Evolutionary conservation across 2,113 vertebrate genomes (phyloP).

Genomic region (Sinocyclocheilus anshuiensis): DNA sequence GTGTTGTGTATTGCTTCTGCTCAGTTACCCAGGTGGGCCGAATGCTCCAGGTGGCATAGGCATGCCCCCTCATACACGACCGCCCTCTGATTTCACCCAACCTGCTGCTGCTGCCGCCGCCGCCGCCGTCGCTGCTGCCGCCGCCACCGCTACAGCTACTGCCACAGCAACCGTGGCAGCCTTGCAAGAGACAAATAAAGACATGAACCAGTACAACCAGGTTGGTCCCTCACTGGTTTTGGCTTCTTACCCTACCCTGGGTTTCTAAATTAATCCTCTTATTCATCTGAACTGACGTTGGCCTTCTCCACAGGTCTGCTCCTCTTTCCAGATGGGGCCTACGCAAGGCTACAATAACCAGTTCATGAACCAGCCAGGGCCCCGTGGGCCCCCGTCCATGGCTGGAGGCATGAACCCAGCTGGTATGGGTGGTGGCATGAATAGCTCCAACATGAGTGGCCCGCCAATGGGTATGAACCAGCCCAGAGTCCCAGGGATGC

Average conservation of each 20-base stretch:
- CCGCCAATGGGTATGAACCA: slow-evolving; percentile 97
- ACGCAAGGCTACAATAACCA: slow-evolving; percentile 96
- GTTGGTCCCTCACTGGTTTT: slow-evolving; percentile 62
- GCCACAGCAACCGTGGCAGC: slow-evolving; percentile 96
- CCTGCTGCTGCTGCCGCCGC: slow-evolving; percentile 92
- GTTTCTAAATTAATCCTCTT: neutral
- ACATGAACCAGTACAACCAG: slow-evolving; percentile 99
- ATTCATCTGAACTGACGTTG: slow-evolving; percentile 35
- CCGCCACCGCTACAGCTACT: slow-evolving; percentile 92
- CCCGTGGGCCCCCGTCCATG: slow-evolving; percentile 89
- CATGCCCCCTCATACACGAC: slow-evolving; percentile 89
- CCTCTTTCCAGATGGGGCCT: slow-evolving; percentile 99
- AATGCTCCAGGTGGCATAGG: slow-evolving; percentile 92
- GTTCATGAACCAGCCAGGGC: slow-evolving; percentile 97
- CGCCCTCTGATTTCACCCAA: slow-evolving; percentile 92
- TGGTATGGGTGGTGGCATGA: slow-evolving; percentile 89
- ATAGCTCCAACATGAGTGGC: slow-evolving; percentile 90
- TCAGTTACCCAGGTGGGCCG: slow-evolving; percentile 93
- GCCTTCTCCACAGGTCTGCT: slow-evolving; percentile 90
- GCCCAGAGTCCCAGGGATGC: slow-evolving; percentile 91
- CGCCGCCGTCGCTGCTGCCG: slow-evolving; percentile 90
- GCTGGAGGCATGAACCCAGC: slow-evolving; percentile 92
- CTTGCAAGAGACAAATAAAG: slow-evolving; percentile 97
- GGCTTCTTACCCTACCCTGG: neutral
- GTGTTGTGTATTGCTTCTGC: slow-evolving; percentile 36